These are phyloP conservation scores for Athrips mouffetella DNA, from an alignment of 2,888 invertebrate genomes.

Conservation along the genomic window DNA sequence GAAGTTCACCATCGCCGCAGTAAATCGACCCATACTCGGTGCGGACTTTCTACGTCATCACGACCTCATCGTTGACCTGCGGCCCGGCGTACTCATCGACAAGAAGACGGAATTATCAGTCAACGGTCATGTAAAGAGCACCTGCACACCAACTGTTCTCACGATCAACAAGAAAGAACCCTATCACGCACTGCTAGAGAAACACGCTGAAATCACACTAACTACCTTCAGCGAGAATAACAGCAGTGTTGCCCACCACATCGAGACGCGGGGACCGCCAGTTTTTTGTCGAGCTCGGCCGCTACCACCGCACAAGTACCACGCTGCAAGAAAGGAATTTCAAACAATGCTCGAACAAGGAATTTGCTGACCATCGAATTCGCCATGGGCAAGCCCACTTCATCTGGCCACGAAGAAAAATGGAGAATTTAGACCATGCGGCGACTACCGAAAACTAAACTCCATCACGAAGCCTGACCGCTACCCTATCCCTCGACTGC, in stretches of 20 bases:
- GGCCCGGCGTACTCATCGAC: background rate
- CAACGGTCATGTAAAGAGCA: background rate
- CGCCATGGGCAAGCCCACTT: slow-evolving; percentile 28
- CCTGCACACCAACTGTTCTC: background rate
- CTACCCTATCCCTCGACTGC: slow-evolving; percentile 16
- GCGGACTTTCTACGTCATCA: background rate
- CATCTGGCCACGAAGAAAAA: slow-evolving; percentile 28
- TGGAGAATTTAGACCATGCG: slow-evolving; percentile 29
- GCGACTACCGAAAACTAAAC: slow-evolving; percentile 23
- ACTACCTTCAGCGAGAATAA: background rate
- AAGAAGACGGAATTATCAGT: background rate
- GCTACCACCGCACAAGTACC: slow-evolving; percentile 16
- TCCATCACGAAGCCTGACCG: slow-evolving; percentile 17
- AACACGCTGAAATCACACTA: background rate
- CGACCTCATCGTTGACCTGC: background rate
- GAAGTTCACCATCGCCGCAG: background rate
- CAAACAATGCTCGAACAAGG: slow-evolving; percentile 19
- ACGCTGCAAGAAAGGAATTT: slow-evolving; percentile 16
- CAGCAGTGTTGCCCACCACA: slow-evolving; percentile 18
- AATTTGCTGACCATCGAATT: slow-evolving; percentile 21
- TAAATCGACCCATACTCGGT: background rate
- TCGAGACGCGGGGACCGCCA: slow-evolving; percentile 18
- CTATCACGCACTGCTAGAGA: background rate
- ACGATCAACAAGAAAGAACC: background rate
- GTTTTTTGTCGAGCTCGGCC: slow-evolving; percentile 13